Evolutionary conservation across 2,888 invertebrate species (phyloP).

Genomic region (Metellina segmentata): DNA sequence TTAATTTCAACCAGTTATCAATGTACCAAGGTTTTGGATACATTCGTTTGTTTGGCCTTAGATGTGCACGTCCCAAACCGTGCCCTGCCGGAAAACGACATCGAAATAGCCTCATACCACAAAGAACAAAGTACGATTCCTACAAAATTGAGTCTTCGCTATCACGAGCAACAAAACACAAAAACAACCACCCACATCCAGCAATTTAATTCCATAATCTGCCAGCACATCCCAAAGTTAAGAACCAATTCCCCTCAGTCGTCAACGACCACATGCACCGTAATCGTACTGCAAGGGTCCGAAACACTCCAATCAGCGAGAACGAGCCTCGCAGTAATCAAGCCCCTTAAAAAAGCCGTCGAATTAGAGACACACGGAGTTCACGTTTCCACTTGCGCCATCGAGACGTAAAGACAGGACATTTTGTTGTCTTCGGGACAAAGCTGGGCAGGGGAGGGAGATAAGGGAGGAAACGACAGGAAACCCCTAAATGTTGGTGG

Average conservation of each 20-base stretch:
- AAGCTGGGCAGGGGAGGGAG: conserved; percentile 15
- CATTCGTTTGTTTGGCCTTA: too few species aligned
- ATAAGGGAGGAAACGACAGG: conserved; percentile 30
- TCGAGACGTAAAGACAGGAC: conserved; percentile 36
- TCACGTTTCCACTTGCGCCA: conserved; percentile 19
- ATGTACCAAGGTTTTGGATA: too few species aligned
- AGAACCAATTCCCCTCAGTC: conserved; percentile 14
- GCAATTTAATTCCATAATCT: neutral
- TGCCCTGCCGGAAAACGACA: too few species aligned
- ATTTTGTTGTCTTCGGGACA: conserved; percentile 43
- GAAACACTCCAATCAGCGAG: conserved; percentile 31
- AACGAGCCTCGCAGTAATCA: conserved; percentile 29
- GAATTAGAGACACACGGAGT: conserved; percentile 16
- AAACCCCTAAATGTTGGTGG: conserved; percentile 52
- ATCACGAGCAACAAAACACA: conserved; percentile 3
- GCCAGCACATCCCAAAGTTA: conserved; percentile 5
- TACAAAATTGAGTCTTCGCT: neutral
- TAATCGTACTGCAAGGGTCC: conserved; percentile 15
- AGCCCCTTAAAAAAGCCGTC: conserved; percentile 17
- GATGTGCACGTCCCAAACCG: too few species aligned
- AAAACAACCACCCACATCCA: neutral
- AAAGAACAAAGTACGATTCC: too few species aligned
- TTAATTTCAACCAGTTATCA: too few species aligned
- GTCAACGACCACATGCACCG: neutral
- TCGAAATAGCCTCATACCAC: too few species aligned